A percentile compares a stretch with the other conserved stretches of the same genome.
These are phyloP conservation scores for Typhlichthys subterraneus DNA, from an alignment of 2,797 vertebrate genomes.

Conservation along the genomic window DNA sequence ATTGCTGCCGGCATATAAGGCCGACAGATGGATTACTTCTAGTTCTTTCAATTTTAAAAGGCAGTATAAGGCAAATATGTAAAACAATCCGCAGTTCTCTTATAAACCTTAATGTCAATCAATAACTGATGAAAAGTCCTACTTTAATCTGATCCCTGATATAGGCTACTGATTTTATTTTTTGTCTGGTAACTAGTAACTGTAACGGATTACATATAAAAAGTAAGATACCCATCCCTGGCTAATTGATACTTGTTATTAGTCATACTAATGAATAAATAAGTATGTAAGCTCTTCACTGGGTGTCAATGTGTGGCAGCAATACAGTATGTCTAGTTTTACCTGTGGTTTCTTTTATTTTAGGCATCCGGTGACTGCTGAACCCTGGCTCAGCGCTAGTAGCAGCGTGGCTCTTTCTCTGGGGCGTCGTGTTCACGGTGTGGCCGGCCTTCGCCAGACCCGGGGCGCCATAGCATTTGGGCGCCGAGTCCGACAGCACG, in stretches of 20 bases:
- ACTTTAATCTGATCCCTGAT: too few relatives aligned
- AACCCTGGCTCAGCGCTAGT: conserved; percentile 86
- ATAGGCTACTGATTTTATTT: too few relatives aligned
- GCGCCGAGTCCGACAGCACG: conserved; percentile 79
- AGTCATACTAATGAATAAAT: conserved; percentile 11
- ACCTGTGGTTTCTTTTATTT: conserved; percentile 99
- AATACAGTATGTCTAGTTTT: conserved; percentile 75
- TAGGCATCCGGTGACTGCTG: conserved; percentile 89
- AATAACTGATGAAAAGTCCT: too few relatives aligned
- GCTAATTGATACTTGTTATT: not conserved
- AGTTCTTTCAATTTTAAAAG: too few relatives aligned
- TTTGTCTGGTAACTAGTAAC: too few relatives aligned
- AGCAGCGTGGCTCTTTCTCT: conserved; percentile 87
- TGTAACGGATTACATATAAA: too few relatives aligned
- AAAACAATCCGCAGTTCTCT: too few relatives aligned
- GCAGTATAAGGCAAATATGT: too few relatives aligned
- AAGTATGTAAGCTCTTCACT: conserved; percentile 14
- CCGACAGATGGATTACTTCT: too few relatives aligned
- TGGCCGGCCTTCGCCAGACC: conserved; percentile 80
- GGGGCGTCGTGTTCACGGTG: conserved; percentile 84
- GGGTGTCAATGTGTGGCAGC: conserved; percentile 4
- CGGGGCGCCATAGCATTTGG: conserved; percentile 62
- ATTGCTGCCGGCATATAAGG: too few relatives aligned
- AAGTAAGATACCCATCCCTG: too few relatives aligned
- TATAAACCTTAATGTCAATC: too few relatives aligned